Base-by-base conservation (phyloP, 1,140 invertebrate species). In the Bombus superbus region DNA sequence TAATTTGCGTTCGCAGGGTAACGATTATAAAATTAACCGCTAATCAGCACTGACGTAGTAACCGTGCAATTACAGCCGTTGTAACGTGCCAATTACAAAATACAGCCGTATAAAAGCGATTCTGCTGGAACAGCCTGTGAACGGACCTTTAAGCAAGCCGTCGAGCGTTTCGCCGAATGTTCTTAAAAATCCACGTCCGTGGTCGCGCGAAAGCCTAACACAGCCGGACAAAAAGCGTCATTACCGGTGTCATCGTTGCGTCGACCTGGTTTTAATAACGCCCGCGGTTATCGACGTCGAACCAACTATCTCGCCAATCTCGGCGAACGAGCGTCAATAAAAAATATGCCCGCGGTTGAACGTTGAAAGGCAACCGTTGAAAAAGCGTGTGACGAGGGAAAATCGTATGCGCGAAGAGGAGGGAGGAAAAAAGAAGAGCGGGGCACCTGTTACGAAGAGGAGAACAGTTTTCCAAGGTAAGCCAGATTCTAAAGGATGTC, bases 401-500 rank as follows among this genome's bases (percentile, higher is more conserved):
- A 53, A 53, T 53, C 47, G 25, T 28, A 59, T 59, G 57, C 15
- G n/a, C 3, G 59, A 35, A 2, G 57, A 35, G 35, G 13, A 15
- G 9, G 40, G 9, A 40, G 13, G 5, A 13, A 13, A 28, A 62
- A 10, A 6, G n/a, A 74, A 28, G 10, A 10, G 28, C 8, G 62
- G 4, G 59, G 59, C 25, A 25, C 9, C 59, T 28, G 59, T 62
- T 32, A n/a, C 22, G 25, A 44, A 44, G 9, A 44, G 78, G 68
- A 66, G 85, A 53, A 85, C n/a, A 47, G 81, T 89, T 86, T 44
- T 75, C 57, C 73, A 35, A 72, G 66, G 76, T 64, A 79, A 79
- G 84, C 79, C 75, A 83, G 69, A 83, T 83, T 88, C 75, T 72
- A 88, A 89, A 79, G 57, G 28, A 86, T 86, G 83, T 40, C 53